A percentile compares a stretch with the other conserved stretches of the same genome.
Conservation (phyloP, 2,113 vertebrate species). For the Aptenodytes forsteri region DNA sequence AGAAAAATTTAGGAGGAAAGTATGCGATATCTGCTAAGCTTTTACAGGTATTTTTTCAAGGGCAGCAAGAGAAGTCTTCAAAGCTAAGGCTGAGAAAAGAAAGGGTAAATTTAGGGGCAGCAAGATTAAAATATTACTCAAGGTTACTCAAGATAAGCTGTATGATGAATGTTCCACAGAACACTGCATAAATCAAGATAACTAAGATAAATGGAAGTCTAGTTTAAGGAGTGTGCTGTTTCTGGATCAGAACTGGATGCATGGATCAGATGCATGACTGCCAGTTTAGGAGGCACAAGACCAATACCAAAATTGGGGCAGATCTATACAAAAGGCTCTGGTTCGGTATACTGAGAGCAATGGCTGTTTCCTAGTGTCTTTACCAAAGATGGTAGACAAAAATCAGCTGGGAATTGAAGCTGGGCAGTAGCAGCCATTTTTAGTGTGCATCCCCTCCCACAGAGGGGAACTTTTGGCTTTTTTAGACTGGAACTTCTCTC, state of each 20-base stretch:
- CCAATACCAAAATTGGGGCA: not conserved
- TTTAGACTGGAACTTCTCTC: not conserved
- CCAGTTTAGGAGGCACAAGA: not conserved
- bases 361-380: not conserved
- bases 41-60: not conserved
- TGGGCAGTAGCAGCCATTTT: not conserved
- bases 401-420: not conserved
- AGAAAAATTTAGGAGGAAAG: not conserved
- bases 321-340: not conserved
- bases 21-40: not conserved
- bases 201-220: slow-evolving; percentile 57
- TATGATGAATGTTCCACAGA: slow-evolving; percentile 48
- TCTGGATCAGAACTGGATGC: slow-evolving; percentile 20
- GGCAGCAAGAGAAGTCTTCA: not conserved
- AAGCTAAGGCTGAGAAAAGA: not conserved
- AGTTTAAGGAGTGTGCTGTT: slow-evolving; percentile 32
- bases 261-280: not conserved
- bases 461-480: not conserved
- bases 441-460: not conserved
- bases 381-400: not conserved
- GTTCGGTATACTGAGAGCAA: not conserved
- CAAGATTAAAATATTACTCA: slow-evolving; percentile 52
- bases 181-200: slow-evolving; percentile 44
- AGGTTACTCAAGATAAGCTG: slow-evolving; percentile 54
- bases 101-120: slow-evolving; percentile 40